Conservation (phyloP, 2,113 vertebrate species). For the Sisor rabdophorus region DNA sequence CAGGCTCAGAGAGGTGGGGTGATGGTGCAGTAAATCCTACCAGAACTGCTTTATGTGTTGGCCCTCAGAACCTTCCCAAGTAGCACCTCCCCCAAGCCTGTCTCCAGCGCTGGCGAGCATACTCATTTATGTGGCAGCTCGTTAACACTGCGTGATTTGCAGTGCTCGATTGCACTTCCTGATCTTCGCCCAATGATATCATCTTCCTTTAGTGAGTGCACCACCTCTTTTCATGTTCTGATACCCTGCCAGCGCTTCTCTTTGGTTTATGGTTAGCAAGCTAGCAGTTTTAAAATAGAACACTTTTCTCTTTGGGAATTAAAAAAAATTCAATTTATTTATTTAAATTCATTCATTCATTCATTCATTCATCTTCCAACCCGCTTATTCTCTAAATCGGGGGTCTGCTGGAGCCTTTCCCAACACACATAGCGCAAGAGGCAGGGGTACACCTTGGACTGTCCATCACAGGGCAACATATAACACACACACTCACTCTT, state of each 20-base stretch:
- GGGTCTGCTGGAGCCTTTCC: too few relatives aligned
- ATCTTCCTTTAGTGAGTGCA: slow-evolving; percentile 54
- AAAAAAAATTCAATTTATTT: not conserved
- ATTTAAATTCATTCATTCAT: too few relatives aligned
- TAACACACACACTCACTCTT: too few relatives aligned
- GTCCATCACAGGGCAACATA: too few relatives aligned
- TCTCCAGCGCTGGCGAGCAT: slow-evolving; percentile 37
- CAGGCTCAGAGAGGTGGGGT: slow-evolving; percentile 31
- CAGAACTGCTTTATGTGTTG: slow-evolving; percentile 39
- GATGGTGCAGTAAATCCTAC: slow-evolving; percentile 59
- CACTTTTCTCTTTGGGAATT: not conserved
- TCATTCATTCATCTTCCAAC: too few relatives aligned
- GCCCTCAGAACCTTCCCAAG: slow-evolving; percentile 5
- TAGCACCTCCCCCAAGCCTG: not conserved
- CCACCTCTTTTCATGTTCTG: slow-evolving; percentile 28
- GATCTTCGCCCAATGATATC: slow-evolving; percentile 70
- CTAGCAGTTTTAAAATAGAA: not conserved
- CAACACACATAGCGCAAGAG: too few relatives aligned
- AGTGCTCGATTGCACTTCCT: slow-evolving; percentile 66
- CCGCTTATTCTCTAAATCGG: too few relatives aligned
- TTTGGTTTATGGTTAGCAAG: not conserved
- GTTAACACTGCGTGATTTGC: slow-evolving; percentile 71
- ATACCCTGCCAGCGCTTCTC: slow-evolving; percentile 3
- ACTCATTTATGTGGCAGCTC: slow-evolving; percentile 73
- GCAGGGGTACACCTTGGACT: too few relatives aligned